These are phyloP conservation scores for Pterois miles DNA, from an alignment of 2,797 vertebrate genomes.

Conservation along the genomic window DNA sequence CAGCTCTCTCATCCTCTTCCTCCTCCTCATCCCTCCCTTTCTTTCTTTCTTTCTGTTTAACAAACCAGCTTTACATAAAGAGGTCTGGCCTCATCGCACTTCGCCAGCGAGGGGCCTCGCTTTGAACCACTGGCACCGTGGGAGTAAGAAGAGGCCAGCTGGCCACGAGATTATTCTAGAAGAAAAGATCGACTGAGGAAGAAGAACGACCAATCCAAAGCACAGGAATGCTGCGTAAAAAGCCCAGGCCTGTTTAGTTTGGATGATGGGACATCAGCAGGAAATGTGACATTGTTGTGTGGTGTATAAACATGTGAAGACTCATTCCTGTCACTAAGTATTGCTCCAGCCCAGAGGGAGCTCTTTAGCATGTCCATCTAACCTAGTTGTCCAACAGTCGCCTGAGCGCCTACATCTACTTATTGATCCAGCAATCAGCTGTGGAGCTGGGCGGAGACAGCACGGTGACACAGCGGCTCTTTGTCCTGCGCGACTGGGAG, in stretches of 20 bases:
- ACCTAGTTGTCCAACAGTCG: conserved; percentile 13
- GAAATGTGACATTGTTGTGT: conserved; percentile 26
- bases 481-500: conserved; percentile 44
- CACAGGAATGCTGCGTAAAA: background rate
- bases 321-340: background rate
- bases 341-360: background rate
- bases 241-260: conserved; percentile 6
- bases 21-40: background rate
- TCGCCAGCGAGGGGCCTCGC: conserved; percentile 30
- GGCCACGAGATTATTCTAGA: conserved; percentile 25
- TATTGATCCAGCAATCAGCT: conserved; percentile 43
- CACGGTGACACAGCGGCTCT: conserved; percentile 40
- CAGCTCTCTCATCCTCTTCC: conserved; percentile 13
- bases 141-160: conserved; percentile 37
- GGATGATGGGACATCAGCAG: conserved; percentile 11
- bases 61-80: conserved; percentile 16
- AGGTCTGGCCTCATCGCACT: background rate
- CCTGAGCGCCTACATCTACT: conserved; percentile 21
- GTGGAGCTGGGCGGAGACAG: conserved; percentile 21
- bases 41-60: background rate
- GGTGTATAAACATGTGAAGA: conserved; percentile 14
- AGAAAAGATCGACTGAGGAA: conserved; percentile 20
- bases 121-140: conserved; percentile 39
- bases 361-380: conserved; percentile 20
- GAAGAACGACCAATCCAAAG: background rate